Conservation (phyloP, 64 coral and sea anemone genomes). For the Acropora tenuis region DNA sequence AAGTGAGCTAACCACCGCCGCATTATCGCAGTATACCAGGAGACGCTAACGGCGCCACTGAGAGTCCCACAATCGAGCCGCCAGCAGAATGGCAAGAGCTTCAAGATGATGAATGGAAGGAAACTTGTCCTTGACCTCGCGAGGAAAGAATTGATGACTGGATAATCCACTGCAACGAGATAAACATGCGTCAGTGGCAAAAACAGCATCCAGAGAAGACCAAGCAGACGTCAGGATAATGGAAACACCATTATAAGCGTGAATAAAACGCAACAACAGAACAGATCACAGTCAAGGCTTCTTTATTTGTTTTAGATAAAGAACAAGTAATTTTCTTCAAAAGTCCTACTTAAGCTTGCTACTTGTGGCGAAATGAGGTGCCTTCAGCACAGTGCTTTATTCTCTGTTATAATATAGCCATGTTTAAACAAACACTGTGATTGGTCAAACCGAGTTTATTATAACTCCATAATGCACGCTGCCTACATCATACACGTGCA, state of each 20-base stretch:
- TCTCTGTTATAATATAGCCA: too few relatives aligned
- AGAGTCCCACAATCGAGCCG: conserved; percentile 16
- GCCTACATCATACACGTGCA: too few relatives aligned
- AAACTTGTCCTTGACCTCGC: not conserved
- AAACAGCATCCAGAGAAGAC: conserved; percentile 28
- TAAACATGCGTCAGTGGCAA: conserved; percentile 43
- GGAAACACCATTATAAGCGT: conserved; percentile 26
- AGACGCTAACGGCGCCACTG: not conserved
- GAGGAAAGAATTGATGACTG: not conserved
- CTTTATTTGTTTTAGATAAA: too few relatives aligned
- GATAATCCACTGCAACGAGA: conserved; percentile 42
- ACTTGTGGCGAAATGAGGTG: too few relatives aligned
- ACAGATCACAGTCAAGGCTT: too few relatives aligned
- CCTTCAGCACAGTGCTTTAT: too few relatives aligned
- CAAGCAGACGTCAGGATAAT: conserved; percentile 5
- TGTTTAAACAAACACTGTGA: too few relatives aligned
- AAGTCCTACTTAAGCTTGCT: too few relatives aligned
- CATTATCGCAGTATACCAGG: conserved; percentile 47
- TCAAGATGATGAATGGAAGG: conserved; percentile 45
- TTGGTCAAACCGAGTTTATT: too few relatives aligned
- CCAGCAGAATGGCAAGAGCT: not conserved
- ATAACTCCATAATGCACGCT: too few relatives aligned
- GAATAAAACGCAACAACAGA: conserved; percentile 9
- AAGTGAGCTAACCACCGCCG: conserved; percentile 4
- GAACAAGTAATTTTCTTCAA: too few relatives aligned